Conservation (phyloP, 2,888 invertebrate species). For the Lithophane leautieri region DNA sequence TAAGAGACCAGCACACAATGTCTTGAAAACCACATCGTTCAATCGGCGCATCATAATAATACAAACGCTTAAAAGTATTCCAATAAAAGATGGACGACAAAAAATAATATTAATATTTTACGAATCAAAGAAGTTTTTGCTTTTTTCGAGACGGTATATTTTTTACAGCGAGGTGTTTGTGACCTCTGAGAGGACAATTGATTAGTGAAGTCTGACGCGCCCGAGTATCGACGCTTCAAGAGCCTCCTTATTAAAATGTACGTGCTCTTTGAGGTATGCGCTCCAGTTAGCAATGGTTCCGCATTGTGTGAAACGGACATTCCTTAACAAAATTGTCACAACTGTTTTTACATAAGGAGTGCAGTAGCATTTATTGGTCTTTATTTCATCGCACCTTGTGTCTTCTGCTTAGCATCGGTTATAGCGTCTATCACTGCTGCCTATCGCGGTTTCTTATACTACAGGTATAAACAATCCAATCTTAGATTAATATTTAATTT, state of each 20-base stretch:
- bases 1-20: constrained; percentile 8
- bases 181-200: constrained; percentile 79
- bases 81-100: constrained; percentile 66
- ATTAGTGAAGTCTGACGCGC: constrained; percentile 73
- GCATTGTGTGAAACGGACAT: constrained; percentile 31
- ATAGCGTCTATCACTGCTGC: background rate
- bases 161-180: constrained; percentile 65
- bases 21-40: constrained; percentile 49
- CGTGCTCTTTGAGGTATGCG: constrained; percentile 30
- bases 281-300: constrained; percentile 60
- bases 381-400: background rate
- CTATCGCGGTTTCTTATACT: background rate
- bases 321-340: background rate
- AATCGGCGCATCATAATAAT: constrained; percentile 55
- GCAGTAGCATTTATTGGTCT: background rate
- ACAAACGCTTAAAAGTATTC: constrained; percentile 60
- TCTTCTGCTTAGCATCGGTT: background rate
- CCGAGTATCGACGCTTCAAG: constrained; percentile 69
- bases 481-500: constrained; percentile 27
- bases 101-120: constrained; percentile 71
- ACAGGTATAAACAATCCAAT: constrained; percentile 3
- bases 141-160: constrained; percentile 64
- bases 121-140: constrained; percentile 70
- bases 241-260: constrained; percentile 72
- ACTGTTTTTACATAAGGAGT: background rate